Evolutionary conservation across 2,797 vertebrate species (phyloP), one percentile per base, ranked within the genome.

Genomic region (Dallia pectoralis): DNA sequence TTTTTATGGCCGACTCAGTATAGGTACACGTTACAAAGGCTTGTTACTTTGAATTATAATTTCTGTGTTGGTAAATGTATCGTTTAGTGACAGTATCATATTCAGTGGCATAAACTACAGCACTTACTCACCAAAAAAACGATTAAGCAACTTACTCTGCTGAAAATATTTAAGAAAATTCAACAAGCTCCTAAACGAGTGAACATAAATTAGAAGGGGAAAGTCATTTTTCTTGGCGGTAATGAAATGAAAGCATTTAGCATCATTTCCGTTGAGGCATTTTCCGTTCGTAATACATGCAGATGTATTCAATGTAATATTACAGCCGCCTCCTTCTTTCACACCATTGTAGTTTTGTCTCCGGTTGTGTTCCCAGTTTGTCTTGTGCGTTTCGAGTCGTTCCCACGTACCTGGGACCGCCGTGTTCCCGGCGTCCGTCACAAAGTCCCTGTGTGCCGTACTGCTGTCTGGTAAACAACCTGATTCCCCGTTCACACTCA

Each of bases 211-310:
- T 49, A 66, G 69, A 32, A 56, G 18, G 66, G 64, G 4, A 70
- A 25, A 61, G 36, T 75, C 72, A 77, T 71, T 56, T 63, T 67
- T 76, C 67, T 75, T 65, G 69, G 66, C 44, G 71, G 66, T 74
- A 74, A 81, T 79, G 74, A 72, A 77, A 79, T 79, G 70, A 75
- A 78, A 74, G 66, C 75, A 74, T 67, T 72, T 70, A 67, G 75
- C 75, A 76, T 72, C 29, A 48, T 76, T 73, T 64, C 74, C 67
- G 56, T 67, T 49, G 49, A n/a, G 68, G 61, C 56, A 12, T 33
- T 74, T 76, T 74, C 19, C 27, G 25, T 15, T 16, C 72, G 73
- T 67, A 72, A 74, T 77, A 70, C 32, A 80, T 66, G 71, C 56
- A 72, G 61, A 73, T 72, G 63, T 74, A 75, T 78, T 80, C 33